Percentiles rank a stretch among this genome's conserved stretches.
These are phyloP conservation scores for Heliconius hortense DNA, from an alignment of 2,888 invertebrate species.

Conservation along the genomic window DNA sequence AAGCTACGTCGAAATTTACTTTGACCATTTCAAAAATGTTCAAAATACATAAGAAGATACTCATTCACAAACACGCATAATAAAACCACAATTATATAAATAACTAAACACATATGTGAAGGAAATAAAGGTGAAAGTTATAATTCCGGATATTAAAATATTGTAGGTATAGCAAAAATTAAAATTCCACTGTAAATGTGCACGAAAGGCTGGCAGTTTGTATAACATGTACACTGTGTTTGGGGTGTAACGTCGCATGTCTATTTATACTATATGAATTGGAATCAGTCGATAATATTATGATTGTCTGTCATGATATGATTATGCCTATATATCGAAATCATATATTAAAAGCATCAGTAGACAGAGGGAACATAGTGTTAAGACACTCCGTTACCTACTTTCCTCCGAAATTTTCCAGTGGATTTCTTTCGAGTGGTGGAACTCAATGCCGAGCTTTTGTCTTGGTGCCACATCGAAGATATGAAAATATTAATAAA, in stretches of 20 bases:
- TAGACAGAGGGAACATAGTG: no score
- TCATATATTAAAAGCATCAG: background rate
- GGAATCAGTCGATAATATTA: background rate
- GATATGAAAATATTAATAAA: no score
- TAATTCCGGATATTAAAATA: background rate
- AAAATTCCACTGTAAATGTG: conserved; percentile 3
- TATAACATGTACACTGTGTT: background rate
- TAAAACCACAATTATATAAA: background rate
- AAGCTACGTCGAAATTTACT: no score
- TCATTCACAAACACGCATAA: no score
- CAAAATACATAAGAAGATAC: no score
- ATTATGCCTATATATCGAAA: background rate
- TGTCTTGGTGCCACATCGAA: no score
- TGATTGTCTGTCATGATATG: background rate
- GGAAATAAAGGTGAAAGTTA: background rate
- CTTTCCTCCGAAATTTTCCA: no score
- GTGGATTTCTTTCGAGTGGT: no score
- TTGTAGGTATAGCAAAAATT: background rate
- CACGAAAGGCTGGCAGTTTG: conserved; percentile 1
- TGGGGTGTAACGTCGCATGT: conserved; percentile 1
- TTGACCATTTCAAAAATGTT: no score
- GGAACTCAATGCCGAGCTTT: no score
- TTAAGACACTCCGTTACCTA: no score
- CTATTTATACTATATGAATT: background rate
- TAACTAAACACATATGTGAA: background rate